Evolutionary conservation across 2,113 vertebrate species (phyloP), one percentile per base, ranked within the genome.

Genomic region (Gallinago media): DNA sequence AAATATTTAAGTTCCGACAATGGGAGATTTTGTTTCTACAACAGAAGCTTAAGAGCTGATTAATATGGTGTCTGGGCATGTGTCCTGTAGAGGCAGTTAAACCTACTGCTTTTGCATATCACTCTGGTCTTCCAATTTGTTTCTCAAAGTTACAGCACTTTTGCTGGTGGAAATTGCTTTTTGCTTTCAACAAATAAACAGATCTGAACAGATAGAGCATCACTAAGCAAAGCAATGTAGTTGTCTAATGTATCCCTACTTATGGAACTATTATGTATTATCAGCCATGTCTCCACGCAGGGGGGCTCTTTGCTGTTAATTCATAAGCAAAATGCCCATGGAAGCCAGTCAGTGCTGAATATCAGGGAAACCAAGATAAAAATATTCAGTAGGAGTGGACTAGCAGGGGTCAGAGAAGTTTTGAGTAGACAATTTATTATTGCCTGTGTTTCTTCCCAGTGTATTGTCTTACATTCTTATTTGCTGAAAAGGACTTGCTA

Each of bases 141-240:
- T 84, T 89, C 65, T 91, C 22, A 15, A 84, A 86, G 79, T 67
- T 84, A 67, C 49, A 72, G 18, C 32, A 59, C 9, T 88, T 88
- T 81, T 34, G 8, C 59, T 81, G 42, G 79, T 84, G 52, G 83
- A 92, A 97, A 86, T 23, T 84, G 42, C 52, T 74, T 92, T 73
- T 81, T 75, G 59, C 83, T 87, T 81, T 77, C 0, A 0, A 61
- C 83, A 92, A 94, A 91, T 75, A 74, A 96, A 71, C 68, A 85
- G 40, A 84, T 38, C 73, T n/a, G 52, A 96, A 67, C 76, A 96
- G 89, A 84, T 49, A 76, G 91, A 87, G 6, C 47, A 84, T 59
- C 72, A 72, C 34, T 84, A 87, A 94, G 72, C 72, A 86, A 94
- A 74, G 15, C 3, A 2, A 76, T 66, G 42, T 36, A 36, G 12